Conservation (phyloP, 1,140 invertebrate genomes). For the Macrotrachela quadricornifera region DNA sequence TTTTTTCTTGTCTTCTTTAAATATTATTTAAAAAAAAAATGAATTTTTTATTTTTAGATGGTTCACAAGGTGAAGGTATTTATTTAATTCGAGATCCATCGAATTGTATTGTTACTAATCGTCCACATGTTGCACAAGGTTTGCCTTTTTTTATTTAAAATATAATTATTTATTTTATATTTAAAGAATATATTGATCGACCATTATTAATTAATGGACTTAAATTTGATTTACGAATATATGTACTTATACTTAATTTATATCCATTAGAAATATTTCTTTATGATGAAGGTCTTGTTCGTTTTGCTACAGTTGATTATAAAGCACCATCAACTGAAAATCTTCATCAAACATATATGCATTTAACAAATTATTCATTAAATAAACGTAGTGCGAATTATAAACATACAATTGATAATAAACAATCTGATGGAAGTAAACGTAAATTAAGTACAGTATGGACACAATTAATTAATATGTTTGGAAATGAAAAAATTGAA, state of each 20-base stretch:
- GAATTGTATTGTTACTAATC: no score
- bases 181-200: constrained; percentile 32
- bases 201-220: constrained; percentile 32
- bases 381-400: constrained; percentile 32
- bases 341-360: constrained; percentile 25
- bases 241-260: constrained; percentile 30
- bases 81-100: constrained; percentile 21
- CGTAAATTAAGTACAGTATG: constrained; percentile 29
- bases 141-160: no score
- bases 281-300: constrained; percentile 30
- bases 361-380: constrained; percentile 36
- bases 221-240: constrained; percentile 35
- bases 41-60: constrained; percentile 11
- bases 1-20: no score
- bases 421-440: constrained; percentile 27
- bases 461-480: no score
- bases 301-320: constrained; percentile 33
- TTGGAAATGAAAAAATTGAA: constrained; percentile 10
- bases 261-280: constrained; percentile 34
- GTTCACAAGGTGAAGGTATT: constrained; percentile 35
- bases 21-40: no score
- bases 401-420: constrained; percentile 23
- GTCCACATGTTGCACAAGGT: constrained; percentile 16
- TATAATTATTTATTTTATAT: no score
- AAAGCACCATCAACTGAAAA: constrained; percentile 15